These are phyloP conservation scores for Myotis daubentonii DNA, from an alignment of 2,797 vertebrate species.

Conservation along the genomic window DNA sequence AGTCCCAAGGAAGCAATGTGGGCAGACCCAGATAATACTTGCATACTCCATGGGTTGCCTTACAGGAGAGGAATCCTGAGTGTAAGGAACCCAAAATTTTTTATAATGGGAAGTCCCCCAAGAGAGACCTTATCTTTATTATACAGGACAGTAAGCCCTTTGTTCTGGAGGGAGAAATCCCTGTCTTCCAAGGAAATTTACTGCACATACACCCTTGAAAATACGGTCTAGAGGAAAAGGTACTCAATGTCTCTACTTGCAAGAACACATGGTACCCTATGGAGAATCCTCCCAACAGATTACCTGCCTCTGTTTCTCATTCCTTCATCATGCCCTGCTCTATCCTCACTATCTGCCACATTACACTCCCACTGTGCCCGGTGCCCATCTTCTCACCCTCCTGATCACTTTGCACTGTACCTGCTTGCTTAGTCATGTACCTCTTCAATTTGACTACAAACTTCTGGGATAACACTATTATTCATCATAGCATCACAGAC, in stretches of 20 bases:
- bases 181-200: neutral
- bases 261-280: neutral
- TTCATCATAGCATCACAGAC: neutral
- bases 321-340: accelerated
- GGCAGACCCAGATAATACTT: neutral
- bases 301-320: neutral
- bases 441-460: neutral
- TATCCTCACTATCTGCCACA: neutral
- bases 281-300: neutral
- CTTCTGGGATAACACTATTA: neutral
- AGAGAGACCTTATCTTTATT: neutral
- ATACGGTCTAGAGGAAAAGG: neutral
- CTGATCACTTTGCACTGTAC: too few relatives aligned
- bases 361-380: neutral
- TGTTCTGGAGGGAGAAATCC: neutral
- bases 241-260: neutral
- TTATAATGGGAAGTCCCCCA: neutral
- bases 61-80: neutral
- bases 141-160: neutral
- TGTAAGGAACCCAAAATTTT: neutral
- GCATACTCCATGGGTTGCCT: neutral
- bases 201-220: neutral
- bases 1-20: neutral
- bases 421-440: neutral
- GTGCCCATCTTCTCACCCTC: neutral